A percentile compares a stretch with the other conserved stretches of the same genome.
Evolutionary conservation across 2,888 invertebrate genomes (phyloP).

Genomic region (Bugulina stolonifera): DNA sequence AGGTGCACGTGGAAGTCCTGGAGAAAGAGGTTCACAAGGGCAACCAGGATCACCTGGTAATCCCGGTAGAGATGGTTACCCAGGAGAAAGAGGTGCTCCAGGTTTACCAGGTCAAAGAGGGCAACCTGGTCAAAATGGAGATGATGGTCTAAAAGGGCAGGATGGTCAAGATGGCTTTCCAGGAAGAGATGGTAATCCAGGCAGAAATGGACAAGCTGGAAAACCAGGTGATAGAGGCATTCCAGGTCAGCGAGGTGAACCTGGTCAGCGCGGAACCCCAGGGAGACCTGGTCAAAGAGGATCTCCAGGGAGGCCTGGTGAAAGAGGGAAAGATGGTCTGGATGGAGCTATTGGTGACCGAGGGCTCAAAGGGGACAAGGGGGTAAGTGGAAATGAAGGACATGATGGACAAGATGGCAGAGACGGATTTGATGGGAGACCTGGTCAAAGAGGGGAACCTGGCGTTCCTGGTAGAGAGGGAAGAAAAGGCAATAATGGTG

Average conservation of each 20-base stretch:
- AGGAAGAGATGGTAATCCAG: background rate
- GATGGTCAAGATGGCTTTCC: background rate
- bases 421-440: constrained; percentile 31
- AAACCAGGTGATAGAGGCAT: background rate
- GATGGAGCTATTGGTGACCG: background rate
- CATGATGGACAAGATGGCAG: background rate
- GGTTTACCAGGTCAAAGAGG: background rate
- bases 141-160: background rate
- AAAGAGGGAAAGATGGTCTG: background rate
- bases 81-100: background rate
- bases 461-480: constrained; percentile 31
- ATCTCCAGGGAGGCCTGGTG: background rate
- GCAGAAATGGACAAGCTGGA: background rate
- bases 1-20: background rate
- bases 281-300: constrained; percentile 10
- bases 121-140: background rate
- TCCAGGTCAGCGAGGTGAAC: background rate
- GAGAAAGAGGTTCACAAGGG: background rate
- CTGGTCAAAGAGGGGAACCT: constrained; percentile 31
- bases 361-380: background rate
- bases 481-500: constrained; percentile 13
- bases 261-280: background rate
- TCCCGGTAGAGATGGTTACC: background rate
- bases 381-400: background rate
- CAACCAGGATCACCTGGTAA: background rate